Evolutionary conservation across 2,888 invertebrate species (phyloP), one percentile per base, ranked within the genome.

Genomic region (Cheilosia urbana): DNA sequence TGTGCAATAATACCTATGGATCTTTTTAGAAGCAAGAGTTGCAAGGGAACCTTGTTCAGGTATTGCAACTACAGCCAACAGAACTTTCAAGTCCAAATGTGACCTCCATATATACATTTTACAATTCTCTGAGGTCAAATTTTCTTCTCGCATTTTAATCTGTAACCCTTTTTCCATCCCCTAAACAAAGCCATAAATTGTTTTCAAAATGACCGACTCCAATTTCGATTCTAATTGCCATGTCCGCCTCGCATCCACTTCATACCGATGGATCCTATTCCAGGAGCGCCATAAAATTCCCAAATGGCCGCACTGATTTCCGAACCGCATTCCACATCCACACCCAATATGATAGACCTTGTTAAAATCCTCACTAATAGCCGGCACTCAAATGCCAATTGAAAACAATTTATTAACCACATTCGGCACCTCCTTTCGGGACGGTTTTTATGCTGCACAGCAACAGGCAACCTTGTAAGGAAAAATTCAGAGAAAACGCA

Each of bases 401-500:
- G 66, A 55, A 79, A 71, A 34, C 62, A 80, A 85, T 85, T 85
- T 81, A 85, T 85, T 72, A 68, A 55, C 55, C 62, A 71, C 76
- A 37, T 76, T 47, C 27, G 19, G 55, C 60, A 49, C 58, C 75
- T 72, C 80, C 75, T 60, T 37, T 34, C 11, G 24, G 15, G 30
- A 34, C 51, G 45, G 4, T 21, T 21, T 21, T 2, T 30, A 30
- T 2, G 2, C 30, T 9, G 30, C 30, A 24, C 51, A 49, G 13
- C 30, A 62, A n/a, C 60, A 17, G 45, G 21, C 34, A 62, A 63
- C 62, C 62, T 72, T 71, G 76, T 80, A 24, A 69, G n/a, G 49
- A 49, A 40, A 72, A 51, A 17, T 17, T 9, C 17, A 19, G 51
- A 53, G 55, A 21, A 27, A 53, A 7, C 0, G 24, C 24, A 24